Evolutionary conservation across 1,140 invertebrate genomes (phyloP), one percentile per base, ranked within the genome.

Genomic region (Formica selysi): DNA sequence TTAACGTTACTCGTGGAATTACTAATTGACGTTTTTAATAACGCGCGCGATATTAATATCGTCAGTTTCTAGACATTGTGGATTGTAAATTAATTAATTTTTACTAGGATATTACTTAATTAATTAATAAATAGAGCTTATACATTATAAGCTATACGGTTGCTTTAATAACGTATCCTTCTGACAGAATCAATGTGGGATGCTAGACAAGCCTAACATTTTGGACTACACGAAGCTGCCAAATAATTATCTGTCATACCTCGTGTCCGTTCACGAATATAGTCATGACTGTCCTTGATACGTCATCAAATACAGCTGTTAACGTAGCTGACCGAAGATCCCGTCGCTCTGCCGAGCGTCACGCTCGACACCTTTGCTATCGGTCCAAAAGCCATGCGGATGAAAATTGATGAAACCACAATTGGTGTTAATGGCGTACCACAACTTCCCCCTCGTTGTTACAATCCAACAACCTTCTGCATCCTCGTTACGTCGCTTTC

Each of bases 361-460:
- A 57, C 74, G 65, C 38, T 71, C 61, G 87, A 86, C 88, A 89
- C 88, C 88, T 90, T 90, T 70, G 62, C 48, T 65, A 64, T 44
- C 79, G 88, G 54, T 68, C 64, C 70, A 41, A 81, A 89, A 87
- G 78, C 68, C 38, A n/a, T 70, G 76, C 86, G 59, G 80, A 91
- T 91, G 90, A 91, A 86, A 91, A 91, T 91, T 91, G 90, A 91
- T 91, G 90, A 91, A 91, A 90, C 85, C 70, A 89, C 89, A 91
- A 91, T 91, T 91, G 90, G 87, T 84, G 85, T 89, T 91, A 91
- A 91, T 91, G 87, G 83, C 76, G 29, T 29, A 36, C 86, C 62
- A 54, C 62, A 68, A 74, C 22, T 71, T 83, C 78, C 78, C 89
- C 78, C 89, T 84, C 74, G 73, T 71, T 78, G 89, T 19, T 67